phyloP scores from a whole-genome alignment of 2,888 invertebrate genomes.

The Cryptus armator region DNA sequence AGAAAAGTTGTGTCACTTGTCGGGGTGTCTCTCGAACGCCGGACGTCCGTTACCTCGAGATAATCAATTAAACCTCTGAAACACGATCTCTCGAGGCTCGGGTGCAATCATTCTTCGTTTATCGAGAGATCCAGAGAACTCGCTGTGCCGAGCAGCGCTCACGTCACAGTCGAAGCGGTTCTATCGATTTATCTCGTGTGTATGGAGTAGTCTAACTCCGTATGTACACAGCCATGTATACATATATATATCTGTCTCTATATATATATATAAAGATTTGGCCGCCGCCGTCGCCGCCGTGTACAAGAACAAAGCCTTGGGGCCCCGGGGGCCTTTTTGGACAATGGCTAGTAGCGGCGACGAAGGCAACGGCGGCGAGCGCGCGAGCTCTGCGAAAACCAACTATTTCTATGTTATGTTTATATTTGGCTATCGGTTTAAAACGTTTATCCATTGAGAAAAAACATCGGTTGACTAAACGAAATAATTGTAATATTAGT shows the following conservation, averaged over 20 bases:
- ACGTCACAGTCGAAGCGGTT: constrained; percentile 43
- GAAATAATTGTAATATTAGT: too few relatives aligned
- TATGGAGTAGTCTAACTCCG: constrained; percentile 19
- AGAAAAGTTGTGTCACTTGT: constrained; percentile 40
- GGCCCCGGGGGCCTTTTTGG: too few relatives aligned
- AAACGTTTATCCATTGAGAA: too few relatives aligned
- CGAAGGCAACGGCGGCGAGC: too few relatives aligned
- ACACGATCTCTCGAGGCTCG: constrained; percentile 62
- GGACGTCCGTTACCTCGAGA: constrained; percentile 60
- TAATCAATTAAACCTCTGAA: constrained; percentile 65
- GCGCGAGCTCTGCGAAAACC: too few relatives aligned
- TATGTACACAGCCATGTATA: neutral
- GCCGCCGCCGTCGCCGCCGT: too few relatives aligned
- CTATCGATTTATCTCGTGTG: constrained; percentile 51
- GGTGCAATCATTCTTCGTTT: constrained; percentile 66
- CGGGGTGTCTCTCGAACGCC: constrained; percentile 41
- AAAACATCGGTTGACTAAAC: too few relatives aligned
- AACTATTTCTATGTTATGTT: too few relatives aligned
- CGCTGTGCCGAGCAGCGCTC: constrained; percentile 9
- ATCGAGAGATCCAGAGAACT: constrained; percentile 56
- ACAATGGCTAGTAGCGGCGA: too few relatives aligned
- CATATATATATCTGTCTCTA: neutral
- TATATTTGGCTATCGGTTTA: too few relatives aligned
- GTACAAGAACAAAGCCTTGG: too few relatives aligned
- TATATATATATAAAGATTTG: neutral